phyloP scores from a whole-genome alignment of 1,140 invertebrate genomes.

The Drosophila teissieri region DNA sequence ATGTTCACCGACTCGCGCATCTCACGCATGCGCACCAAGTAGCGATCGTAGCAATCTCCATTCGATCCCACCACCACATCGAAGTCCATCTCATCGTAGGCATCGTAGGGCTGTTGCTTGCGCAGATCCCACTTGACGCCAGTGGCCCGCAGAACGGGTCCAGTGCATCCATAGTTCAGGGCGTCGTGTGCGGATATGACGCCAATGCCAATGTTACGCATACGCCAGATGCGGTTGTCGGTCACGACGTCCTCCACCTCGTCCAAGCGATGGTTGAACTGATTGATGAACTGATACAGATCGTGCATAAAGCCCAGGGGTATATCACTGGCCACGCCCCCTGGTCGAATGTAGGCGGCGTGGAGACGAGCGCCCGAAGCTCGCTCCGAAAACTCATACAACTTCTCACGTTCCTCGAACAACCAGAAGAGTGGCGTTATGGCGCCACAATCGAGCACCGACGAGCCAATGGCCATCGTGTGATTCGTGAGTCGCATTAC shows the following conservation, averaged over 20 bases:
- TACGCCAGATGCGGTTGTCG: constrained; percentile 92
- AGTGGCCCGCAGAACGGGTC: constrained; percentile 91
- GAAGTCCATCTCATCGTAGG: constrained; percentile 93
- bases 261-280: constrained; percentile 91
- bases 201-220: constrained; percentile 92
- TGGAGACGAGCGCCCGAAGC: constrained; percentile 93
- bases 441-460: constrained; percentile 92
- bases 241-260: constrained; percentile 94
- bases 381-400: constrained; percentile 94
- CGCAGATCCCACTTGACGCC: constrained; percentile 96
- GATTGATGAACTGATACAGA: constrained; percentile 90
- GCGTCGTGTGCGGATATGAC: constrained; percentile 92
- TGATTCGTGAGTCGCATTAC: constrained; percentile 93
- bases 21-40: constrained; percentile 89
- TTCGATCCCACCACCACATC: constrained; percentile 93
- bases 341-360: constrained; percentile 93
- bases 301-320: constrained; percentile 94
- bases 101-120: constrained; percentile 94
- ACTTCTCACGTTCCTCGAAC: constrained; percentile 94
- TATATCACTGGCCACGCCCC: constrained; percentile 91
- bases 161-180: constrained; percentile 92
- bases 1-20: constrained; percentile 92
- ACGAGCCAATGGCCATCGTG: constrained; percentile 90
- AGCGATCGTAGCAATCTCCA: constrained; percentile 94
- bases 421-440: constrained; percentile 95